Conservation (phyloP, 2,797 vertebrate genomes). For the Chrysocyon brachyurus region DNA sequence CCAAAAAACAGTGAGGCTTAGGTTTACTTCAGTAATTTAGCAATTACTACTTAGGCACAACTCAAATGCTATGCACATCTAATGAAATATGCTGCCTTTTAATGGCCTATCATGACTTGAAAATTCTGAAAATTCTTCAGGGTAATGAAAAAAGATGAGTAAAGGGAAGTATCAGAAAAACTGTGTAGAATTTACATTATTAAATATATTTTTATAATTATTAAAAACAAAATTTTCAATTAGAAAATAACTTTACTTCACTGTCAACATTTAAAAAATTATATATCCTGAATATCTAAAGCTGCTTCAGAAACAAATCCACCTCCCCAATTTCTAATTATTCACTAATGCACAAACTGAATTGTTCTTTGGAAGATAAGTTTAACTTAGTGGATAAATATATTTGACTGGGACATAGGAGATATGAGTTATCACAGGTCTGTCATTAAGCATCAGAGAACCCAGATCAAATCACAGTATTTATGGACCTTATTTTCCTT, state of each 20-base stretch:
- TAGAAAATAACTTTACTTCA: slow-evolving; percentile 25
- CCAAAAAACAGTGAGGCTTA: not conserved
- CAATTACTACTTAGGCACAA: not conserved
- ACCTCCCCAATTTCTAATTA: not conserved
- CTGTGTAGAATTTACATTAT: not conserved
- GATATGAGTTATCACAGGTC: not conserved
- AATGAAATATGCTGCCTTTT: slow-evolving; percentile 8
- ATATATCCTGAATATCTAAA: not conserved
- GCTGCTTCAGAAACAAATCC: not conserved
- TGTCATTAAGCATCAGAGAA: not conserved
- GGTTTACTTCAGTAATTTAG: not conserved
- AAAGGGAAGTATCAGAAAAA: not conserved
- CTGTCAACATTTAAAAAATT: not conserved
- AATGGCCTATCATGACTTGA: not conserved
- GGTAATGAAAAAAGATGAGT: not conserved
- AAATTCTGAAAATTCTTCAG: slow-evolving; percentile 1
- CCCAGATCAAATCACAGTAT: not conserved
- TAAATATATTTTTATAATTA: not conserved
- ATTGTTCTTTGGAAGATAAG: not conserved
- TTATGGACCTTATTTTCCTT: not conserved
- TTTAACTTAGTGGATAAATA: not conserved
- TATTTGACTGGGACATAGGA: not conserved
- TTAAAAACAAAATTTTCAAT: not conserved
- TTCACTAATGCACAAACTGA: not conserved
- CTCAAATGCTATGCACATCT: not conserved